Base-by-base conservation (phyloP, 2,113 vertebrate species). In the Colistium nudipinnis region DNA sequence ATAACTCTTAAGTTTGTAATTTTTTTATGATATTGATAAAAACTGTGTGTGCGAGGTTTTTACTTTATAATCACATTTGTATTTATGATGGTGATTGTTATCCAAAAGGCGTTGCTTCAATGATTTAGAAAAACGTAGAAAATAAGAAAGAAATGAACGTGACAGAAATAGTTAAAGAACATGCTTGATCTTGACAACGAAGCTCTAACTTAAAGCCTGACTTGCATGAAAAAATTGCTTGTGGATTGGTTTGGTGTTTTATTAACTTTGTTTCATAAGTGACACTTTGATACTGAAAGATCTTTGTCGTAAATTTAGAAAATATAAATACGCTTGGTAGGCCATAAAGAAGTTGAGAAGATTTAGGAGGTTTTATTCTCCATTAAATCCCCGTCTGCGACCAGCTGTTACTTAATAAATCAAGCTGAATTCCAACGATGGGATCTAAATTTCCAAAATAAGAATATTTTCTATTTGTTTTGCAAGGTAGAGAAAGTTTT, bases 331-430 rank as follows among this genome's bases (percentile, higher is more conserved):
- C 27, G 72, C 62, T 74, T 54, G 59, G 66, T 68, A 72, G 54
- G 48, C 62, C 74, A 31, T 54, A 52, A 75, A 82, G 66, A 74
- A 72, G 62, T 75, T 52, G 73, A 68, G 54, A 78, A 74, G 77
- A 82, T 82, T 84, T 86, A 78, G 45, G 10, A 47, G 41, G 13
- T 73, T 86, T 78, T 55, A 71, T 60, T 65, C 53, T 49, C 55
- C 55, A 66, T 62, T 70, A 63, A 63, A 65, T 59, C n/a, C 36
- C 70, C 72, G 76, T 84, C 66, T 77, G 60, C 62, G 74, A 73
- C 63, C 72, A 78, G 74, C 78, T 86, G 83, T 77, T 86, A 38
- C 44, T 51, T 54, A 53, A 81, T 85, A 76, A 86, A 83, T 80
- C 78, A 85, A 25, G 28, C 41, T 67, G 60, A 84, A 82, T 76